phyloP scores from a whole-genome alignment of 2,113 vertebrate species.

The Paradoxurus hermaphroditus region DNA sequence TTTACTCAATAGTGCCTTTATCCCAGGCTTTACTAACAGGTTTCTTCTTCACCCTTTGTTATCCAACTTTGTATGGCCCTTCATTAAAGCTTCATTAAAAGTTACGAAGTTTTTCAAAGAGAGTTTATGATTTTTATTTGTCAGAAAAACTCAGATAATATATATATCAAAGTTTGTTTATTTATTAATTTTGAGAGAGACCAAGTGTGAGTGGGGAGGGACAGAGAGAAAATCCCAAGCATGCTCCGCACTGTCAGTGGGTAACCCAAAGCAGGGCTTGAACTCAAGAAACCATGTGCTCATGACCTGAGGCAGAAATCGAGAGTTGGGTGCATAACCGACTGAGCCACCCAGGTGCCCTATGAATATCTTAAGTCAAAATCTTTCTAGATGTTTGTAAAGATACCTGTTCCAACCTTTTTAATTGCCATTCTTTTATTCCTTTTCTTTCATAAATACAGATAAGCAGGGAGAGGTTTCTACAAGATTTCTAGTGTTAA shows the following conservation, averaged over 20 bases:
- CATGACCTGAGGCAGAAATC: too few relatives aligned
- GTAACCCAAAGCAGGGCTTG: too few relatives aligned
- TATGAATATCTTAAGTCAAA: not conserved
- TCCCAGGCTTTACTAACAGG: not conserved
- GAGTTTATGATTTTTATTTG: not conserved
- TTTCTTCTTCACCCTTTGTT: not conserved
- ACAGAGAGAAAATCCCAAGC: too few relatives aligned
- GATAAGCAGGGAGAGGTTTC: not conserved
- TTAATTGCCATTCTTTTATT: not conserved
- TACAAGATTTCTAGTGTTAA: conserved; percentile 29
- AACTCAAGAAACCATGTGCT: too few relatives aligned
- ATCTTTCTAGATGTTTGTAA: not conserved
- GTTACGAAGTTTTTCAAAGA: not conserved
- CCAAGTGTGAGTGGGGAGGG: too few relatives aligned
- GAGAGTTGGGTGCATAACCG: too few relatives aligned
- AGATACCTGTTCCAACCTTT: not conserved
- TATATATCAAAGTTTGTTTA: not conserved
- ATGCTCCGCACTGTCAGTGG: too few relatives aligned
- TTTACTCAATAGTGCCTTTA: conserved; percentile 18
- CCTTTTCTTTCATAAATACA: not conserved
- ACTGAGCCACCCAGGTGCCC: too few relatives aligned
- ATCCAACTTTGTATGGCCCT: not conserved
- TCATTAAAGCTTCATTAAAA: not conserved
- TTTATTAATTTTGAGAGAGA: too few relatives aligned
- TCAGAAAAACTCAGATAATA: conserved; percentile 31